Evolutionary conservation across 2,888 invertebrate genomes (phyloP).

Genomic region (Pseudococcus jackbeardsleyi): DNA sequence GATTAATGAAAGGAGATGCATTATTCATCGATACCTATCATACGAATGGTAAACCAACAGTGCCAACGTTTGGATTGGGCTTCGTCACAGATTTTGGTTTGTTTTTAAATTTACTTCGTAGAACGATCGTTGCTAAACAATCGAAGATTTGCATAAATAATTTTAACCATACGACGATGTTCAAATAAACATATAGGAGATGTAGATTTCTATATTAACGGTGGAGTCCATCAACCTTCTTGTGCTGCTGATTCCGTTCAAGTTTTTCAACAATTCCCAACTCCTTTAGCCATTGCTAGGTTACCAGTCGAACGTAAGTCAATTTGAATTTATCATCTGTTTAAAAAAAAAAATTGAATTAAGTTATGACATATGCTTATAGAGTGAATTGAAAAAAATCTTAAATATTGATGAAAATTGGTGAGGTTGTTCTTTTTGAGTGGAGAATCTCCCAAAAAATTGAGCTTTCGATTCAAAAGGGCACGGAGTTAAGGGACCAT

Average conservation of each 20-base stretch:
- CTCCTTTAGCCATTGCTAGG: slow-evolving; percentile 68
- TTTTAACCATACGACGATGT: not conserved
- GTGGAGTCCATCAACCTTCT: slow-evolving; percentile 78
- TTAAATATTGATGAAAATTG: too few species aligned
- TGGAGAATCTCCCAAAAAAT: too few species aligned
- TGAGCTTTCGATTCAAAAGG: too few species aligned
- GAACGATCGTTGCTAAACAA: not conserved
- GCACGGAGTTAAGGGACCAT: too few species aligned
- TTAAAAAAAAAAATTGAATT: too few species aligned
- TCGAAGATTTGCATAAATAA: slow-evolving; percentile 11
- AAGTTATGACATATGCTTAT: too few species aligned
- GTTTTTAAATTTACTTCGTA: slow-evolving; percentile 13
- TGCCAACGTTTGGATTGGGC: slow-evolving; percentile 75
- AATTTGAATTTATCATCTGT: not conserved
- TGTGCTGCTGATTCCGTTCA: slow-evolving; percentile 70
- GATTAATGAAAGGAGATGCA: slow-evolving; percentile 74
- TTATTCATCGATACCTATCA: slow-evolving; percentile 77
- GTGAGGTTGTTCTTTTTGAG: too few species aligned
- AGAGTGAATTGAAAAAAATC: too few species aligned
- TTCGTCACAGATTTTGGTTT: slow-evolving; percentile 74
- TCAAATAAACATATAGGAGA: slow-evolving; percentile 69
- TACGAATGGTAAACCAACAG: slow-evolving; percentile 74
- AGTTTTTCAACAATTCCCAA: slow-evolving; percentile 66
- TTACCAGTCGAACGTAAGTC: slow-evolving; percentile 68
- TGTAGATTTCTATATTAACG: slow-evolving; percentile 80